phyloP scores from a whole-genome alignment of 2,888 invertebrate genomes.

The Halictus ligatus region DNA sequence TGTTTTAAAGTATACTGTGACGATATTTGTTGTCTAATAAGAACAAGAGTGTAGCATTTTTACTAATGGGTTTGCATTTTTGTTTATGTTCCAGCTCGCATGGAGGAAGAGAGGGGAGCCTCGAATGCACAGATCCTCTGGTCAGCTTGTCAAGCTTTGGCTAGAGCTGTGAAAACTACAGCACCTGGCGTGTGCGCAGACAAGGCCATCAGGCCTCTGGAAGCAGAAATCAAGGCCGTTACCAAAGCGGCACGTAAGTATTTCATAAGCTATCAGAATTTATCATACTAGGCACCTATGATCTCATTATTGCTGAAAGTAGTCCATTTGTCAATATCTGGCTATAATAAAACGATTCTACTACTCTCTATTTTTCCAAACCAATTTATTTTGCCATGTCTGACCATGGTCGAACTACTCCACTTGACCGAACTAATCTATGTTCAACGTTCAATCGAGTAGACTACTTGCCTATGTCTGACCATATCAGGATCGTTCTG shows the following conservation, averaged over 20 bases:
- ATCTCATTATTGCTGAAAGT: too few relatives aligned
- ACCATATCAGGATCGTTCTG: too few relatives aligned
- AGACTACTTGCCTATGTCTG: too few relatives aligned
- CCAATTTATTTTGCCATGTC: too few relatives aligned
- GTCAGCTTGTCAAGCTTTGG: slow-evolving; percentile 96
- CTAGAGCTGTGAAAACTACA: slow-evolving; percentile 90
- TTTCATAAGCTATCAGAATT: background rate
- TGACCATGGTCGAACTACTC: too few relatives aligned
- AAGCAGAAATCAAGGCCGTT: slow-evolving; percentile 90
- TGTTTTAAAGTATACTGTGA: background rate
- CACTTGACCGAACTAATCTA: too few relatives aligned
- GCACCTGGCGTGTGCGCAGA: slow-evolving; percentile 86
- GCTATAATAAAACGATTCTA: too few relatives aligned
- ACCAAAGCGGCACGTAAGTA: slow-evolving; percentile 90
- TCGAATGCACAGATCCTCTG: slow-evolving; percentile 95
- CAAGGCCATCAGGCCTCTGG: slow-evolving; percentile 87
- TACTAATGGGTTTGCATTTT: background rate
- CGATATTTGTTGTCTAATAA: background rate
- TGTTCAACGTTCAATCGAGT: too few relatives aligned
- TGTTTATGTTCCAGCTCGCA: slow-evolving; percentile 86
- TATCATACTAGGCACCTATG: background rate
- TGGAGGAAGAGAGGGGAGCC: slow-evolving; percentile 90
- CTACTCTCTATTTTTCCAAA: too few relatives aligned
- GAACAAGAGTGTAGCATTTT: background rate
- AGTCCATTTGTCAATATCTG: too few relatives aligned